phyloP scores from a whole-genome alignment of 2,113 vertebrate species.

The Eptatretus burgeri region DNA sequence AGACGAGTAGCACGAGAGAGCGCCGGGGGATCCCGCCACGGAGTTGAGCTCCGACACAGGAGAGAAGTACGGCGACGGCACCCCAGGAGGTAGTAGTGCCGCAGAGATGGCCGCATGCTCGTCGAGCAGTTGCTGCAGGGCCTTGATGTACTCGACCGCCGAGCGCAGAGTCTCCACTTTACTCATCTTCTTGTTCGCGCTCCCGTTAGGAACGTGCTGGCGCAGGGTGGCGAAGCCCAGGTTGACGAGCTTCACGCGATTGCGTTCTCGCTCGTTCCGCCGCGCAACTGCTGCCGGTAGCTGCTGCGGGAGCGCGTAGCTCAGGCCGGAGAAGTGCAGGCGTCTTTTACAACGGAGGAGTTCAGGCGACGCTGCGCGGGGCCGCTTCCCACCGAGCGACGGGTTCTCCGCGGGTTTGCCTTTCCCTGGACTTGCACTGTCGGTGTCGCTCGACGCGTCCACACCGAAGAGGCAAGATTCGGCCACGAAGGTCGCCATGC shows the following conservation, averaged over 20 bases:
- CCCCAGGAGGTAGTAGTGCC: conserved; percentile 28
- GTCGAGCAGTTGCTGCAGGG: conserved; percentile 50
- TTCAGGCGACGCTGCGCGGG: conserved; percentile 44
- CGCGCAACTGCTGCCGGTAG: conserved; percentile 50
- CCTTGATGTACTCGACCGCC: conserved; percentile 70
- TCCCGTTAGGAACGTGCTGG: conserved; percentile 66
- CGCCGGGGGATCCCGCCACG: conserved; percentile 10
- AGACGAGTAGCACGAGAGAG: conserved; percentile 27
- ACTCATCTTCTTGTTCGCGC: conserved; percentile 85
- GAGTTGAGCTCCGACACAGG: conserved; percentile 15
- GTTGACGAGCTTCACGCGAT: conserved; percentile 76
- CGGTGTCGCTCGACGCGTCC: too few relatives aligned
- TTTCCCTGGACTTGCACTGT: too few relatives aligned
- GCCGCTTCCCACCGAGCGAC: too few relatives aligned
- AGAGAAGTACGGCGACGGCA: conserved; percentile 19
- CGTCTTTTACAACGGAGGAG: conserved; percentile 53
- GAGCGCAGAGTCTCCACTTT: conserved; percentile 84
- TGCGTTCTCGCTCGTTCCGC: conserved; percentile 65
- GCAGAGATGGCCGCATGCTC: conserved; percentile 33
- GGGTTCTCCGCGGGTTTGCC: too few relatives aligned
- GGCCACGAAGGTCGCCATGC: too few relatives aligned
- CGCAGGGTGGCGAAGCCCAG: conserved; percentile 77
- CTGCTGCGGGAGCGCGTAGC: conserved; percentile 23
- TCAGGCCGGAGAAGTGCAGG: conserved; percentile 31
- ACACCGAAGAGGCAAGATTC: too few relatives aligned